These are phyloP conservation scores for Carassius auratus DNA, from an alignment of 2,113 vertebrate genomes.

Conservation along the genomic window DNA sequence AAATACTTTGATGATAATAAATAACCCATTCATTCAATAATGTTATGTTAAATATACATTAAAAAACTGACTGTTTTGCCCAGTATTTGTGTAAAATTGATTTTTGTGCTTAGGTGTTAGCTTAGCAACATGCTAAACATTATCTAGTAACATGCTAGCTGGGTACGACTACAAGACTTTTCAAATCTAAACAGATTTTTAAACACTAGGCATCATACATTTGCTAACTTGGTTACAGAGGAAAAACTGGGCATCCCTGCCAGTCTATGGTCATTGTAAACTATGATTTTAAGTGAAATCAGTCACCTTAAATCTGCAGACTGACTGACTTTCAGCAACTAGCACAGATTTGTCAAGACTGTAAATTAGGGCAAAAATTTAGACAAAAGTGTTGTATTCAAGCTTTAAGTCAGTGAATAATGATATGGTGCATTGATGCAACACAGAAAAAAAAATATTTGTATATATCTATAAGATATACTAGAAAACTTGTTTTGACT, in stretches of 20 bases:
- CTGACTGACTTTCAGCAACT: not conserved
- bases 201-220: not conserved
- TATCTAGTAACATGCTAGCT: no score
- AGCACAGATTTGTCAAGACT: not conserved
- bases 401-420: not conserved
- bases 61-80: not conserved
- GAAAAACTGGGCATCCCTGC: not conserved
- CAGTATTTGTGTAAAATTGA: not conserved
- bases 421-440: not conserved
- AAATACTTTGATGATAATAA: not conserved
- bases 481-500: not conserved
- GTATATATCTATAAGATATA: not conserved
- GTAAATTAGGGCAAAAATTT: not conserved
- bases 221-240: not conserved
- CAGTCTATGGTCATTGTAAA: not conserved
- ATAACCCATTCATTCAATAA: not conserved
- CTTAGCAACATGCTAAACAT: conserved; percentile 6
- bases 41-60: not conserved
- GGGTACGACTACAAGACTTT: not conserved
- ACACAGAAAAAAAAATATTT: not conserved
- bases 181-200: not conserved
- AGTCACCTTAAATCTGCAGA: not conserved
- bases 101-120: not conserved
- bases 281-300: not conserved
- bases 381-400: not conserved